A percentile compares a stretch with the other conserved stretches of the same genome.
These are phyloP conservation scores for Bufo gargarizans DNA, from an alignment of 2,113 vertebrate genomes.

Conservation along the genomic window DNA sequence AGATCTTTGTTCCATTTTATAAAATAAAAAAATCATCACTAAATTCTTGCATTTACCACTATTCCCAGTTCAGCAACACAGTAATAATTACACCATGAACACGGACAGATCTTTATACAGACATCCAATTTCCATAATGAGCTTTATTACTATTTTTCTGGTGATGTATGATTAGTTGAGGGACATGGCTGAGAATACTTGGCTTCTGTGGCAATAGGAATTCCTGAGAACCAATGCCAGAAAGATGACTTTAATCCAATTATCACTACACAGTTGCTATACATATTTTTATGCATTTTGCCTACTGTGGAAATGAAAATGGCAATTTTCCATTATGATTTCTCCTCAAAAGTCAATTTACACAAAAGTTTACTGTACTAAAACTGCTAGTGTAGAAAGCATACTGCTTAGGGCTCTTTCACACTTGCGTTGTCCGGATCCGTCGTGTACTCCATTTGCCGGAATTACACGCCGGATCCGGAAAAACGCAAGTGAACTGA, in stretches of 20 bases:
- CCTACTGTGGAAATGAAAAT: not conserved
- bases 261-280: not conserved
- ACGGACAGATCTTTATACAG: not conserved
- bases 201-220: not conserved
- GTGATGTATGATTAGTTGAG: conserved; percentile 8
- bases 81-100: not conserved
- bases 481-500: too few species aligned
- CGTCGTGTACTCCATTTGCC: too few species aligned
- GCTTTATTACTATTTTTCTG: not conserved
- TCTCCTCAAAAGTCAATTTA: not conserved
- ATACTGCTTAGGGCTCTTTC: too few species aligned
- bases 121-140: not conserved
- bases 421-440: too few species aligned
- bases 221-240: not conserved
- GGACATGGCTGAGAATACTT: not conserved
- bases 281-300: not conserved
- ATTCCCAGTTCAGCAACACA: not conserved
- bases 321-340: not conserved
- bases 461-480: too few species aligned
- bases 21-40: not conserved
- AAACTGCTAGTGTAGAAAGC: too few species aligned
- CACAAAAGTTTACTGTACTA: too few species aligned
- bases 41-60: not conserved
- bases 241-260: not conserved
- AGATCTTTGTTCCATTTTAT: not conserved